Percentiles rank a stretch among this genome's conserved stretches.
Evolutionary conservation across 2,888 invertebrate species (phyloP).

Genomic region (Drosophila melanocephala): DNA sequence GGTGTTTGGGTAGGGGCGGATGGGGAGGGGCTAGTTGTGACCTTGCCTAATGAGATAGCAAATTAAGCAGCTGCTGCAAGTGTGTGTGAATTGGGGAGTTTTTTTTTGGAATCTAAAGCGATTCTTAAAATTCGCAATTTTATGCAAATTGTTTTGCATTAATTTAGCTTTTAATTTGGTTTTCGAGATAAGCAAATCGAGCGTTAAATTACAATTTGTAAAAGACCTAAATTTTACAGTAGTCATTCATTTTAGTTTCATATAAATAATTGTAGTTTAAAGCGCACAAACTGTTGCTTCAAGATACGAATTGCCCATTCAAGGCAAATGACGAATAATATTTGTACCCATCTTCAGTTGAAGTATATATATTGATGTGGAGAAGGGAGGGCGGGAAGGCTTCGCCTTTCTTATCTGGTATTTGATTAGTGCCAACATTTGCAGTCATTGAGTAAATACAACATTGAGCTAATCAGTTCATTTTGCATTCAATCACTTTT

Average conservation of each 20-base stretch:
- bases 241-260: neutral
- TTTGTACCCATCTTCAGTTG: neutral
- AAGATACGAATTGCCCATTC: neutral
- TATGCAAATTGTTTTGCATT: neutral
- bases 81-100: neutral
- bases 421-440: neutral
- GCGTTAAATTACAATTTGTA: neutral
- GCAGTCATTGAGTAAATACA: neutral
- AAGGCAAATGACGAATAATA: neutral
- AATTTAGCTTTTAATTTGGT: neutral
- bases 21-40: neutral
- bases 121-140: neutral
- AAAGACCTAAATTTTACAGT: neutral
- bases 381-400: neutral
- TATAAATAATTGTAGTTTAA: neutral
- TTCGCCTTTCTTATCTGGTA: slow-evolving; percentile 2
- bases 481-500: neutral
- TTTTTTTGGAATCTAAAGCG: neutral
- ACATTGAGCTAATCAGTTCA: slow-evolving; percentile 11
- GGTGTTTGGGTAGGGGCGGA: neutral
- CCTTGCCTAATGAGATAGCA: slow-evolving; percentile 20
- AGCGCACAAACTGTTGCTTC: neutral
- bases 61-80: neutral
- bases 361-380: neutral
- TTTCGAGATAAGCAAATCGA: neutral